phyloP scores from a whole-genome alignment of 2,888 invertebrate species.

The Macrophya alboannulata region DNA sequence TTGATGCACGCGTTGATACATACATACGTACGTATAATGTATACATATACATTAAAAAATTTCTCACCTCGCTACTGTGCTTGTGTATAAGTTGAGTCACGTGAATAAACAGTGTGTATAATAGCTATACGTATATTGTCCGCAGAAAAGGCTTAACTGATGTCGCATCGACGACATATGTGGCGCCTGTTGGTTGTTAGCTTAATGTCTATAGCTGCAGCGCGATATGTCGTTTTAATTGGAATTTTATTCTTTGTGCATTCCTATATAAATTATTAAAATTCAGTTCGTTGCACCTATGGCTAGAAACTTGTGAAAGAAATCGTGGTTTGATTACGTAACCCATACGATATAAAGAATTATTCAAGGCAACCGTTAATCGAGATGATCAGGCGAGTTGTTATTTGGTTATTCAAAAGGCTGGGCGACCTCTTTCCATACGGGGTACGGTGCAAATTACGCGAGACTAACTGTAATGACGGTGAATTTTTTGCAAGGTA shows the following conservation, averaged over 20 bases:
- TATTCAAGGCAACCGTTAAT: slow-evolving; percentile 50
- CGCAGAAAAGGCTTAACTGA: neutral
- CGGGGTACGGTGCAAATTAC: slow-evolving; percentile 38
- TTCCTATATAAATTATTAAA: slow-evolving; percentile 25
- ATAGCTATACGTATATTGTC: neutral
- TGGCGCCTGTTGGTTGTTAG: neutral
- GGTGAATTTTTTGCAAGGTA: slow-evolving; percentile 25
- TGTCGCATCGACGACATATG: neutral
- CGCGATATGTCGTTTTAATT: neutral
- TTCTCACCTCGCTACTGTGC: neutral
- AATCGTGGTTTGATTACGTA: slow-evolving; percentile 43
- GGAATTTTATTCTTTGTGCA: slow-evolving; percentile 6
- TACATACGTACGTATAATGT: too few relatives aligned
- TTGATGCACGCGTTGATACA: neutral
- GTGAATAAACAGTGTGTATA: neutral
- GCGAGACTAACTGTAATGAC: slow-evolving; percentile 36
- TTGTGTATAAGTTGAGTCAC: slow-evolving; percentile 2
- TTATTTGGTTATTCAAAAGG: slow-evolving; percentile 52
- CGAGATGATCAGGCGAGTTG: slow-evolving; percentile 42
- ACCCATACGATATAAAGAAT: slow-evolving; percentile 13
- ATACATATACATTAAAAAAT: neutral
- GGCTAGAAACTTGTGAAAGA: slow-evolving; percentile 30
- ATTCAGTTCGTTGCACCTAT: slow-evolving; percentile 39
- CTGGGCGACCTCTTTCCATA: slow-evolving; percentile 35
- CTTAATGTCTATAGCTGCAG: neutral